A percentile compares a stretch with the other conserved stretches of the same genome.
phyloP scores from a whole-genome alignment of 2,888 invertebrate species.

The Epinotia ramella region DNA sequence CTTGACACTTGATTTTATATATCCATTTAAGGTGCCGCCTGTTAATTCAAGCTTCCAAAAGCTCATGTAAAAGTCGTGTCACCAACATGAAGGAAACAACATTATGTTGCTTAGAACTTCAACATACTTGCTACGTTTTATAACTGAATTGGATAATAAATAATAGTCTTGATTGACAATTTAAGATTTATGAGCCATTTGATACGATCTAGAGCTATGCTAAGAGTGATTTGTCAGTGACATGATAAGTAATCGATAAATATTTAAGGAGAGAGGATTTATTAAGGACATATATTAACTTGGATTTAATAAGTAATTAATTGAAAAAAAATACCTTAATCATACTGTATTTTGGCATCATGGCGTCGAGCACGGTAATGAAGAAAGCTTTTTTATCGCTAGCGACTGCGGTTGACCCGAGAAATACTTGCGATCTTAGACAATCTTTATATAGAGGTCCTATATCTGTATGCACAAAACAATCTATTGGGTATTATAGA shows the following conservation, averaged over 20 bases:
- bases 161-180: slow-evolving; percentile 6
- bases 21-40: slow-evolving; percentile 33
- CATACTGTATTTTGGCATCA: too few relatives aligned
- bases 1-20: not conserved
- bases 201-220: slow-evolving; percentile 4
- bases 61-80: slow-evolving; percentile 52
- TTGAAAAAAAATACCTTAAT: too few relatives aligned
- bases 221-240: slow-evolving; percentile 20
- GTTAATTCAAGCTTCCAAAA: slow-evolving; percentile 48
- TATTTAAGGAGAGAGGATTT: not conserved
- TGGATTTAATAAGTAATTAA: too few relatives aligned
- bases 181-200: slow-evolving; percentile 21
- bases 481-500: too few relatives aligned
- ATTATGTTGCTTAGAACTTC: not conserved
- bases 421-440: too few relatives aligned
- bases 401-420: too few relatives aligned
- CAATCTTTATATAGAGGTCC: too few relatives aligned
- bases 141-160: not conserved
- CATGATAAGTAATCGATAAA: not conserved
- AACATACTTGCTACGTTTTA: not conserved
- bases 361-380: too few relatives aligned
- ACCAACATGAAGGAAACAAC: slow-evolving; percentile 22
- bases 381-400: too few relatives aligned
- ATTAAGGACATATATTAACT: too few relatives aligned
- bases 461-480: too few relatives aligned